phyloP scores from a whole-genome alignment of 2,888 invertebrate species.

The Incurvaria masculella region DNA sequence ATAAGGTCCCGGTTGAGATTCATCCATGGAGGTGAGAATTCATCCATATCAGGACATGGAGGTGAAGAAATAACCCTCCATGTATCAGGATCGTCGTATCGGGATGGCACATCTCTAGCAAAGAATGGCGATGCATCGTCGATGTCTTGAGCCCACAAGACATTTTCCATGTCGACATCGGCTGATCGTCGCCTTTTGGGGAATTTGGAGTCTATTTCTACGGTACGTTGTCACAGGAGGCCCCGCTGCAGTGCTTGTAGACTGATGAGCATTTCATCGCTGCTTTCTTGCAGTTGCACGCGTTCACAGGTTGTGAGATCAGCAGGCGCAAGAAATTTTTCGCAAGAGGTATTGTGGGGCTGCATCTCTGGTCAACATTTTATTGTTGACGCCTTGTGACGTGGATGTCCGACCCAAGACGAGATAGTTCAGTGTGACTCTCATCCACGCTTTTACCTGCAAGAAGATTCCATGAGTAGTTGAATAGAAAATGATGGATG shows the following conservation, averaged over 20 bases:
- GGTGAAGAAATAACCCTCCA: too few relatives aligned
- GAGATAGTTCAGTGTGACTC: slow-evolving; percentile 5
- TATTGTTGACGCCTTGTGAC: slow-evolving; percentile 5
- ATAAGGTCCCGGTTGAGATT: too few relatives aligned
- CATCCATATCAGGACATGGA: too few relatives aligned
- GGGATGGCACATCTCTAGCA: too few relatives aligned
- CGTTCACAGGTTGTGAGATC: slow-evolving; percentile 13
- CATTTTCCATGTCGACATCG: slow-evolving; percentile 8
- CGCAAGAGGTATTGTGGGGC: slow-evolving; percentile 13
- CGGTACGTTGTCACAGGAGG: slow-evolving; percentile 12
- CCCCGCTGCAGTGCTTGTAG: slow-evolving; percentile 11
- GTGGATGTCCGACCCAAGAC: slow-evolving; percentile 6
- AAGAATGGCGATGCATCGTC: too few relatives aligned
- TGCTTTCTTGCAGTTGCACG: slow-evolving; percentile 14
- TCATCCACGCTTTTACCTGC: background rate
- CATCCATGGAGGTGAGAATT: too few relatives aligned
- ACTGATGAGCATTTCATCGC: slow-evolving; percentile 11
- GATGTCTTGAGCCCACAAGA: slow-evolving; percentile 5
- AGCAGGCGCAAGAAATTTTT: slow-evolving; percentile 14
- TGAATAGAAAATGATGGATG: too few relatives aligned
- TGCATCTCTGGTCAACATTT: slow-evolving; percentile 7
- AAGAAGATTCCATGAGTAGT: too few relatives aligned
- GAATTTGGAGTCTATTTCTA: slow-evolving; percentile 2
- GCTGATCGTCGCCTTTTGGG: slow-evolving; percentile 15
- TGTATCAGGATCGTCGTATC: too few relatives aligned